A percentile compares a stretch with the other conserved stretches of the same genome.
These are phyloP conservation scores for Nemopilema nomurai DNA, from an alignment of 30 jellyfish, hydroid and myxozoan species.

Conservation along the genomic window DNA sequence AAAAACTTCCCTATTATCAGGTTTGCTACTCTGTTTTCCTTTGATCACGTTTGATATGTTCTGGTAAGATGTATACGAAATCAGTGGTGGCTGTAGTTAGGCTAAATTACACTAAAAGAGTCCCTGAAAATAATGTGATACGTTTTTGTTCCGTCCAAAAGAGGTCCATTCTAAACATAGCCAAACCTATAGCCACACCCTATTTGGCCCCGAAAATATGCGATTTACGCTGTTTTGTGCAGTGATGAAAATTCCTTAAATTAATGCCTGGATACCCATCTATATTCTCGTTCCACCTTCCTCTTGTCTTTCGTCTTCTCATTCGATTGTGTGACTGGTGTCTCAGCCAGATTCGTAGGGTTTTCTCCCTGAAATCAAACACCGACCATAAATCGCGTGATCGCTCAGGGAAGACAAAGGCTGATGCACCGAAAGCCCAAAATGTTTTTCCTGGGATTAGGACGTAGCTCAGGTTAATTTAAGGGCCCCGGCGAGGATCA, in stretches of 20 bases:
- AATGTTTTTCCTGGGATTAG: no score
- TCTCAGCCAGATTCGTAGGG: no score
- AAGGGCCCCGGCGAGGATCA: no score
- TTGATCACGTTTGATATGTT: slow-evolving; percentile 21
- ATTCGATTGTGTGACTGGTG: no score
- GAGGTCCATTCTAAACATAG: slow-evolving; percentile 11
- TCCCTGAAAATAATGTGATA: slow-evolving; percentile 16
- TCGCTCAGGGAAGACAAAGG: no score
- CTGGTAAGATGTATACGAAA: slow-evolving; percentile 13
- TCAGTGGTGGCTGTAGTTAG: slow-evolving; percentile 32
- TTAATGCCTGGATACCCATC: slow-evolving; percentile 21
- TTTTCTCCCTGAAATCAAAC: no score
- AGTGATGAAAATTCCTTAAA: slow-evolving; percentile 12
- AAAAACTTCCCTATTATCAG: slow-evolving; percentile 19
- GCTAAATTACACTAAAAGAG: slow-evolving; percentile 9
- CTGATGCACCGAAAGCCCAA: no score
- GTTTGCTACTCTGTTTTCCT: slow-evolving; percentile 25
- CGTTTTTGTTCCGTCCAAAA: slow-evolving; percentile 21
- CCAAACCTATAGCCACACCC: slow-evolving; percentile 32
- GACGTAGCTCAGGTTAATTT: no score
- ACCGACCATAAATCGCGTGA: no score
- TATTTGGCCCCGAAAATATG: slow-evolving; percentile 10
- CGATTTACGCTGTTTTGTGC: slow-evolving; percentile 22
- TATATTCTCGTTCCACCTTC: no score
- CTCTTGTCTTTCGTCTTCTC: no score